These are phyloP conservation scores for Peromyscus polionotus DNA, from an alignment of 2,113 vertebrate species.

Conservation along the genomic window DNA sequence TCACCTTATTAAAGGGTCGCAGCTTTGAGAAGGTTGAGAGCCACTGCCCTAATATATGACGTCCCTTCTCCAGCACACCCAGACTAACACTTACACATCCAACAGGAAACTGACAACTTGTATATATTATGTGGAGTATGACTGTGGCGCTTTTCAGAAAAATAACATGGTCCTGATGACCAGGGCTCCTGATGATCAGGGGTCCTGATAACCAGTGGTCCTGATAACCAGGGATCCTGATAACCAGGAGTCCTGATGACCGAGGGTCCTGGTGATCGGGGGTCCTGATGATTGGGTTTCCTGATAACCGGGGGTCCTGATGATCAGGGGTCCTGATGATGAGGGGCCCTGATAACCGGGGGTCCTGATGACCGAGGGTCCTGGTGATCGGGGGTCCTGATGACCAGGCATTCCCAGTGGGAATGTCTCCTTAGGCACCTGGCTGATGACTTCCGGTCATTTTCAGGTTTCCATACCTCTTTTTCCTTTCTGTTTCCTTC, in stretches of 20 bases:
- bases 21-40: background rate
- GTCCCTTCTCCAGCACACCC: background rate
- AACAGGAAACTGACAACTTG: background rate
- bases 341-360: too few relatives aligned
- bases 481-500: background rate
- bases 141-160: background rate
- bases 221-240: background rate
- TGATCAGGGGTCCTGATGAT: background rate
- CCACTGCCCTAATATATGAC: background rate
- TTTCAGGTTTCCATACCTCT: background rate
- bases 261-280: background rate
- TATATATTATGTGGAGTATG: background rate
- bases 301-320: background rate
- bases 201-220: too few relatives aligned
- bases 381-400: background rate
- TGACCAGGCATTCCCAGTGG: background rate
- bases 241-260: background rate
- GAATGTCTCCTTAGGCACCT: background rate
- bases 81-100: background rate
- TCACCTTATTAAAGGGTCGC: background rate
- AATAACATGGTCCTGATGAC: background rate
- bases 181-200: background rate
- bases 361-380: background rate
- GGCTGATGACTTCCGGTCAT: background rate
- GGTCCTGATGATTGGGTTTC: background rate